Percentiles rank a stretch among this genome's conserved stretches.
Evolutionary conservation across 2,888 invertebrate species (phyloP).

Genomic region (Poecilobothrus nobilitatus): DNA sequence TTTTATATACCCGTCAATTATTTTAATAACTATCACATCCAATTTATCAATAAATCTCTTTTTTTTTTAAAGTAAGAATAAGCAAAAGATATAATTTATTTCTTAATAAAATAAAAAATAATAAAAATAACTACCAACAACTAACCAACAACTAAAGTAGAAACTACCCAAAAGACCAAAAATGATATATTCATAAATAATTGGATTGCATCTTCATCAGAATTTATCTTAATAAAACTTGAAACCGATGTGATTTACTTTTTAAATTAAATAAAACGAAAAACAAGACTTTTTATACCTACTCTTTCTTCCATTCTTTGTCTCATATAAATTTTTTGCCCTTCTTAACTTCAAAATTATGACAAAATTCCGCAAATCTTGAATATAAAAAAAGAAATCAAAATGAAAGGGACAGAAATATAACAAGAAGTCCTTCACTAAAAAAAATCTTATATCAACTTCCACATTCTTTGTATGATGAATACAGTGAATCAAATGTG

Average conservation of each 20-base stretch:
- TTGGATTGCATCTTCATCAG: background rate
- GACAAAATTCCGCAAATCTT: background rate
- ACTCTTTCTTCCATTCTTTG: background rate
- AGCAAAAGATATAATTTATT: background rate
- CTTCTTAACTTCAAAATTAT: background rate
- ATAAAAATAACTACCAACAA: background rate
- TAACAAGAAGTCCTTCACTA: no score
- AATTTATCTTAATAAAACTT: constrained; percentile 6
- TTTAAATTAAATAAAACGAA: background rate
- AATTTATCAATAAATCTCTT: background rate
- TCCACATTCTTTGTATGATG: no score
- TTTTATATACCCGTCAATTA: no score
- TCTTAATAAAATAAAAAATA: background rate
- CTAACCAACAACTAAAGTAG: background rate
- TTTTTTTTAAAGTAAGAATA: no score
- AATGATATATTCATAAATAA: background rate
- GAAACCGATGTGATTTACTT: background rate
- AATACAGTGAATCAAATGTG: background rate
- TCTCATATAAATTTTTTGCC: background rate
- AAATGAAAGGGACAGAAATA: no score
- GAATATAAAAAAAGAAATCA: no score
- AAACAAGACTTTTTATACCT: background rate
- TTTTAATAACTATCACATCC: background rate
- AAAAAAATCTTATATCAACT: no score
- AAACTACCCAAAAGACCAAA: background rate